Evolutionary conservation across 2,113 vertebrate species (phyloP).

Genomic region (Rhinogobius similis): DNA sequence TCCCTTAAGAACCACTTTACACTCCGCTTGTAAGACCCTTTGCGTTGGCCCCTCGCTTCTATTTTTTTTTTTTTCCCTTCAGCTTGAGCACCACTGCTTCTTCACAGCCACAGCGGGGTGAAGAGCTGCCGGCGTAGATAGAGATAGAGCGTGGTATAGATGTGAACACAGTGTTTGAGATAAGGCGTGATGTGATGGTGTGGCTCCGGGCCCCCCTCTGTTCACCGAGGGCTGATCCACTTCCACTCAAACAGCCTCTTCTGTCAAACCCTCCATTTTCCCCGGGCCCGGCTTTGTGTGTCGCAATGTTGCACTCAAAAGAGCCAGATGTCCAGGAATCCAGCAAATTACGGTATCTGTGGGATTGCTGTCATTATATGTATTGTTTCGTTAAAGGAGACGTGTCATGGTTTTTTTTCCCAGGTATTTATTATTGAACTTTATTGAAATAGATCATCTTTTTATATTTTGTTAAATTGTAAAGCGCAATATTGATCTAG

Average conservation of each 20-base stretch:
- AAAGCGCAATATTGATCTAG: too few species aligned
- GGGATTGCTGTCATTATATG: background rate
- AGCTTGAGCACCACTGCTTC: background rate
- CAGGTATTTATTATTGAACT: too few species aligned
- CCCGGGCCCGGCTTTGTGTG: background rate
- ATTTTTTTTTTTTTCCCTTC: background rate
- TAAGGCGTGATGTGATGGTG: background rate
- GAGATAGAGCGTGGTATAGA: slow-evolving; percentile 3
- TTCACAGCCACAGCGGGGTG: background rate
- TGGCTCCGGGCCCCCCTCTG: slow-evolving; percentile 1
- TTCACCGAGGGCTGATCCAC: slow-evolving; percentile 1
- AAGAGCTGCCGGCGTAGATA: background rate
- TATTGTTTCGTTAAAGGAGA: background rate
- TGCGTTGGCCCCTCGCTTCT: background rate
- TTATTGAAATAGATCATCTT: too few species aligned
- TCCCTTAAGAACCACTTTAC: background rate
- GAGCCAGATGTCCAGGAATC: background rate
- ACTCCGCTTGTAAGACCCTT: background rate
- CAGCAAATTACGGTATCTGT: too few species aligned
- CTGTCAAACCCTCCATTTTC: slow-evolving; percentile 2
- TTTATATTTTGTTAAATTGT: too few species aligned
- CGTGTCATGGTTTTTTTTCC: too few species aligned
- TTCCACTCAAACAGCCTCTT: slow-evolving; percentile 5
- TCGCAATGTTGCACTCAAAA: background rate
- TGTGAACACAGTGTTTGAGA: slow-evolving; percentile 5